These are phyloP conservation scores for Pomacea canaliculata DNA, from an alignment of 2,888 invertebrate species.

Conservation along the genomic window DNA sequence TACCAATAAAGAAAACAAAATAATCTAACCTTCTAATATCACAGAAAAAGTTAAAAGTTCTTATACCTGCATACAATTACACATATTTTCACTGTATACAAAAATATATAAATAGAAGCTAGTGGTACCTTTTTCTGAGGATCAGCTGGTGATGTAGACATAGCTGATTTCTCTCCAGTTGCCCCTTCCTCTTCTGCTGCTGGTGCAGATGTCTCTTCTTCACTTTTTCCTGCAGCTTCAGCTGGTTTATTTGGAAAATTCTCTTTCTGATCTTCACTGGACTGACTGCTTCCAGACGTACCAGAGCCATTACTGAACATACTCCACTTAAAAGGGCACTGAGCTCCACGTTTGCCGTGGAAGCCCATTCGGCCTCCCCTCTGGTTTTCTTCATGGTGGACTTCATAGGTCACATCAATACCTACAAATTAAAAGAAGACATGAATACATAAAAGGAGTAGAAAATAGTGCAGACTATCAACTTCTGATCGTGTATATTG, in stretches of 20 bases:
- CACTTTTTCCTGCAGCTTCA: background rate
- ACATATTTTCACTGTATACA: too few species aligned
- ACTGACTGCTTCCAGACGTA: constrained; percentile 1
- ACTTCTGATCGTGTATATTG: too few species aligned
- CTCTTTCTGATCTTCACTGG: constrained; percentile 12
- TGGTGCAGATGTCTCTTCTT: too few species aligned
- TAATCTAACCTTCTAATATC: too few species aligned
- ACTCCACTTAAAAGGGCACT: background rate
- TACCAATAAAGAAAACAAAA: too few species aligned
- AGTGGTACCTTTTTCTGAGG: too few species aligned
- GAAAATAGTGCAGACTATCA: background rate
- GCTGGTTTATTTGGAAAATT: constrained; percentile 12
- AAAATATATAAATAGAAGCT: too few species aligned
- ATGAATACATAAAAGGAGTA: background rate
- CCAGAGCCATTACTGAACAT: constrained; percentile 19
- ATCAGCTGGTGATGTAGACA: too few species aligned
- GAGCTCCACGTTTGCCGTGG: background rate
- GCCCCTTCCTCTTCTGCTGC: too few species aligned
- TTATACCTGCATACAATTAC: too few species aligned
- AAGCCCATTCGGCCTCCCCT: constrained; percentile 6
- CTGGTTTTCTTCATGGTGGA: constrained; percentile 24
- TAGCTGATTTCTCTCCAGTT: too few species aligned
- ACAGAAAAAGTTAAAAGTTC: too few species aligned
- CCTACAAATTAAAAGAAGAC: constrained; percentile 19
- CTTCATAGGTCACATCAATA: constrained; percentile 37